Percentiles rank a stretch among this genome's conserved stretches.
Conservation (phyloP, 2,888 invertebrate species). For the Drosophila conformis region DNA sequence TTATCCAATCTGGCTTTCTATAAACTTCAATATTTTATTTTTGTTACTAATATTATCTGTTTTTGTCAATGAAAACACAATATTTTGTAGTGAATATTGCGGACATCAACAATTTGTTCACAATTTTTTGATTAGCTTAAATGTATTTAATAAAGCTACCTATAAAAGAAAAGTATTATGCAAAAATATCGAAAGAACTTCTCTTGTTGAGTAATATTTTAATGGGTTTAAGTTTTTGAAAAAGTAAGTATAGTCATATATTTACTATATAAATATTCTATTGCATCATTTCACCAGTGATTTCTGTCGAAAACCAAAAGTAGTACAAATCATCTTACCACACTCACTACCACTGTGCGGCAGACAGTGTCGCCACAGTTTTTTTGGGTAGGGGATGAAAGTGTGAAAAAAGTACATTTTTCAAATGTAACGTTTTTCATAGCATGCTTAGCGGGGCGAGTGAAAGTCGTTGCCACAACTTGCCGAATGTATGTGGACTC, state of each 20-base stretch:
- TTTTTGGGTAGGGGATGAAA: conserved; percentile 1
- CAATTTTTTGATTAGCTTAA: background rate
- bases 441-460: conserved; percentile 67
- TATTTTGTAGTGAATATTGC: background rate
- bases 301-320: background rate
- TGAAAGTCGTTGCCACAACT: conserved; percentile 60
- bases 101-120: background rate
- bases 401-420: conserved; percentile 80
- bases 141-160: background rate
- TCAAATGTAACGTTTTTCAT: conserved; percentile 76
- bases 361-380: conserved; percentile 13
- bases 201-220: background rate
- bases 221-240: background rate
- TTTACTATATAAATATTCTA: background rate
- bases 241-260: background rate
- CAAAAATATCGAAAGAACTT: background rate
- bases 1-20: background rate
- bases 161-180: background rate
- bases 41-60: background rate
- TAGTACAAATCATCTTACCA: background rate
- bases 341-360: conserved; percentile 22
- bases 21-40: background rate
- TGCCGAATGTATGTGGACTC: conserved; percentile 9
- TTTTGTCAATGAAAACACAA: background rate
- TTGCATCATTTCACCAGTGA: background rate